Conservation (phyloP, 2,888 invertebrate species). For the Ophion obscuratus region DNA sequence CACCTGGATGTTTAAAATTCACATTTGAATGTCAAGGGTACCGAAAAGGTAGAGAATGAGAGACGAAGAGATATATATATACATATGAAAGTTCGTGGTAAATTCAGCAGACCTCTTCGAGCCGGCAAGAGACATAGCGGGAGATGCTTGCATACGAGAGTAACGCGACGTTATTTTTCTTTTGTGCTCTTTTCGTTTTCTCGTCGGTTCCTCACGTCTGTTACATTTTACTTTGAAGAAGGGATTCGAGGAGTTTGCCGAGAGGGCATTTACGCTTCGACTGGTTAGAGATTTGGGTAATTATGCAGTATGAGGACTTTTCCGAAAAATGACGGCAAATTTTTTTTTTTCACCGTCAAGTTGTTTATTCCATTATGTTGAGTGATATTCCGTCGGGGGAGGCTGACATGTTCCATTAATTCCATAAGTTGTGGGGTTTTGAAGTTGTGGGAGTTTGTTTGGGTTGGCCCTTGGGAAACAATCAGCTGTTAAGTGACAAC, state of each 20-base stretch:
- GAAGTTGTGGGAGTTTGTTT: too few relatives aligned
- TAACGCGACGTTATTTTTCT: constrained; percentile 45
- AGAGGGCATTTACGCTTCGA: constrained; percentile 35
- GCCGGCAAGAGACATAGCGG: constrained; percentile 30
- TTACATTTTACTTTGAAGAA: constrained; percentile 9
- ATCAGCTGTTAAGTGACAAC: too few relatives aligned
- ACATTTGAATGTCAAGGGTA: constrained; percentile 68
- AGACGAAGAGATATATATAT: constrained; percentile 10
- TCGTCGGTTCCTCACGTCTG: constrained; percentile 7
- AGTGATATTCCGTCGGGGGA: too few relatives aligned
- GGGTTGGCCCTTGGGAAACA: too few relatives aligned
- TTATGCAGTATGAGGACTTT: too few relatives aligned
- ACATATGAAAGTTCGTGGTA: not conserved
- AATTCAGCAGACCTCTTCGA: constrained; percentile 13
- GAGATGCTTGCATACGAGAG: constrained; percentile 49
- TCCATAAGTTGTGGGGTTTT: too few relatives aligned
- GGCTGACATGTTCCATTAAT: too few relatives aligned
- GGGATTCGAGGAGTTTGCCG: not conserved
- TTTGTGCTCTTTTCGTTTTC: not conserved
- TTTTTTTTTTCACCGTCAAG: too few relatives aligned
- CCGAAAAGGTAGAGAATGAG: constrained; percentile 50
- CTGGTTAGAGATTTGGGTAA: not conserved
- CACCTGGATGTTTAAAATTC: constrained; percentile 64
- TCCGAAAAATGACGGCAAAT: too few relatives aligned
- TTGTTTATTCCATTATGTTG: too few relatives aligned